Evolutionary conservation across 2,888 invertebrate species (phyloP), one percentile per base, ranked within the genome.

Genomic region (Entomobrya proxima): DNA sequence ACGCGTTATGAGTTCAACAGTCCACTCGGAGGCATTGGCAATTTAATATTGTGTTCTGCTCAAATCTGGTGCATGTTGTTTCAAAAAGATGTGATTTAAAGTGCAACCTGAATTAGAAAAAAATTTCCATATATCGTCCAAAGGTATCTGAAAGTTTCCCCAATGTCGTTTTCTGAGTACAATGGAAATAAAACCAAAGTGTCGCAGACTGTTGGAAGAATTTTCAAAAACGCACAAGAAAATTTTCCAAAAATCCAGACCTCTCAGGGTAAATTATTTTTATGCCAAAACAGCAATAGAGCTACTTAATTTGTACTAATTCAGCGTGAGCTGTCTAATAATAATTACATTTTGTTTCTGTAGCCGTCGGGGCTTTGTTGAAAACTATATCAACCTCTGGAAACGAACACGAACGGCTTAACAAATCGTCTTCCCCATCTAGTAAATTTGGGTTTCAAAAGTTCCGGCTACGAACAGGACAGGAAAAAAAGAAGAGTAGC

Each of bases 81-180:
- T n/a, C n/a, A n/a, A n/a, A n/a, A n/a, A n/a, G n/a, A n/a, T n/a
- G n/a, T n/a, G n/a, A n/a, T n/a, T n/a, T n/a, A n/a, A n/a, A n/a
- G n/a, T n/a, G n/a, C n/a, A n/a, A n/a, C n/a, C n/a, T n/a, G n/a
- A n/a, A n/a, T n/a, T n/a, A n/a, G n/a, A n/a, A n/a, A n/a, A n/a
- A n/a, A n/a, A n/a, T n/a, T n/a, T n/a, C n/a, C n/a, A n/a, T n/a
- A n/a, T n/a, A n/a, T n/a, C n/a, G n/a, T n/a, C n/a, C n/a, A n/a
- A n/a, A n/a, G n/a, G n/a, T n/a, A n/a, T n/a, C n/a, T n/a, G n/a
- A n/a, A n/a, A n/a, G n/a, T n/a, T n/a, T n/a, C n/a, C n/a, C n/a
- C 13, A 30, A 83, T 83, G 83, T 83, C 83, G 2, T 83, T 58
- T n/a, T 83, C 83, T 0, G 77, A 83, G 18, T 83, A 76, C 30